A percentile compares a stretch with the other conserved stretches of the same genome.
Evolutionary conservation across 2,797 vertebrate genomes (phyloP).

Genomic region (Arnoldichthys spilopterus): DNA sequence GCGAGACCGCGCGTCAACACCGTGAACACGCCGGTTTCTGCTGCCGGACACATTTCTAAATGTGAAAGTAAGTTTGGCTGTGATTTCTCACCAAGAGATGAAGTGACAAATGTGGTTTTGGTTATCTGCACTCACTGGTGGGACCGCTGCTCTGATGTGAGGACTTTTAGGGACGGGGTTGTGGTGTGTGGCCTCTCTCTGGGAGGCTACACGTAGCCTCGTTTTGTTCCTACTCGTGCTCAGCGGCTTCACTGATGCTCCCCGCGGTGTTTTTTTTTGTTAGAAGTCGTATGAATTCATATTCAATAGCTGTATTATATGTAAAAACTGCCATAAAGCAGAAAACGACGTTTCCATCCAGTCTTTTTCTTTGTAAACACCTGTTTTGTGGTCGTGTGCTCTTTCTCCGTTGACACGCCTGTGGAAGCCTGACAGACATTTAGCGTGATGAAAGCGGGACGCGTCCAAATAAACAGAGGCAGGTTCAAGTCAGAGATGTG

Average conservation of each 20-base stretch:
- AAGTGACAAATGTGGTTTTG: not conserved
- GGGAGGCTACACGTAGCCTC: not conserved
- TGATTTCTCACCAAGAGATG: not conserved
- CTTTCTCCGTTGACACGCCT: not conserved
- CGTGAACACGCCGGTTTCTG: not conserved
- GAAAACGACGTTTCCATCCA: not conserved
- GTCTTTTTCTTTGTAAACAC: not conserved
- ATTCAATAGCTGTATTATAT: not conserved
- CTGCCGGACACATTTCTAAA: not conserved
- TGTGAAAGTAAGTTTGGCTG: conserved; percentile 3
- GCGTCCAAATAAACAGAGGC: not conserved
- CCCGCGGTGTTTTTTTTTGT: not conserved
- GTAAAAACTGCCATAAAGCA: not conserved
- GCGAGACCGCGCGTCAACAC: not conserved
- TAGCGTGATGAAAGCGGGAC: not conserved
- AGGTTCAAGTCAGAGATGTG: not conserved
- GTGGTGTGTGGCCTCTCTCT: not conserved
- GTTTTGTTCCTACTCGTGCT: not conserved
- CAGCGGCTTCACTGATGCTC: not conserved
- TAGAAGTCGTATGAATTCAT: too few relatives aligned
- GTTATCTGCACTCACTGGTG: not conserved
- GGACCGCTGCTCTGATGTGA: not conserved
- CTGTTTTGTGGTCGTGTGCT: not conserved
- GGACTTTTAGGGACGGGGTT: not conserved
- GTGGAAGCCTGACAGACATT: not conserved